Conservation (phyloP, 2,113 vertebrate genomes). For the Marcusenius ussheri region DNA sequence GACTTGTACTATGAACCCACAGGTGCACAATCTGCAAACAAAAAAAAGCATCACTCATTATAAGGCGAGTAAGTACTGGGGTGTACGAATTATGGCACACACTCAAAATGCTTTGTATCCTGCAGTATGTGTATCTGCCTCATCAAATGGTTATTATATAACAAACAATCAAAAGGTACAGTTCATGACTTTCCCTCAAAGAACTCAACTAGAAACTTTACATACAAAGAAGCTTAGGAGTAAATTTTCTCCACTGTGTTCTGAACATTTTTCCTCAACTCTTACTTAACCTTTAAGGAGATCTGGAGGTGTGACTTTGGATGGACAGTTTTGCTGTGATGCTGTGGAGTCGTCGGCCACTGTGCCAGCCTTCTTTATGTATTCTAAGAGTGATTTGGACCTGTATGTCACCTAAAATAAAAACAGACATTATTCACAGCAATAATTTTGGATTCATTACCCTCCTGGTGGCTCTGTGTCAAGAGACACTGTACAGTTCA, state of each 20-base stretch:
- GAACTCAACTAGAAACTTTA: neutral
- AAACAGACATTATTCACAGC: neutral
- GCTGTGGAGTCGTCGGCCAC: neutral
- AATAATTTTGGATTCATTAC: neutral
- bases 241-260: neutral
- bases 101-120: neutral
- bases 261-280: neutral
- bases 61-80: neutral
- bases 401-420: constrained; percentile 62
- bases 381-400: constrained; percentile 58
- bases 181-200: neutral
- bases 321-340: neutral
- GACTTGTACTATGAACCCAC: neutral
- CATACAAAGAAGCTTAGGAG: neutral
- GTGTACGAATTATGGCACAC: neutral
- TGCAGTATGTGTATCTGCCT: neutral
- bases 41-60: neutral
- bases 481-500: neutral
- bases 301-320: neutral
- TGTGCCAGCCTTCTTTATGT: constrained; percentile 34
- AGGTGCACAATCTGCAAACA: neutral
- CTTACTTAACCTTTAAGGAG: neutral
- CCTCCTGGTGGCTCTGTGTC: neutral
- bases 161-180: neutral
- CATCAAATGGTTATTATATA: neutral